phyloP scores from a whole-genome alignment of 2,113 vertebrate species.

The Tapirus terrestris region DNA sequence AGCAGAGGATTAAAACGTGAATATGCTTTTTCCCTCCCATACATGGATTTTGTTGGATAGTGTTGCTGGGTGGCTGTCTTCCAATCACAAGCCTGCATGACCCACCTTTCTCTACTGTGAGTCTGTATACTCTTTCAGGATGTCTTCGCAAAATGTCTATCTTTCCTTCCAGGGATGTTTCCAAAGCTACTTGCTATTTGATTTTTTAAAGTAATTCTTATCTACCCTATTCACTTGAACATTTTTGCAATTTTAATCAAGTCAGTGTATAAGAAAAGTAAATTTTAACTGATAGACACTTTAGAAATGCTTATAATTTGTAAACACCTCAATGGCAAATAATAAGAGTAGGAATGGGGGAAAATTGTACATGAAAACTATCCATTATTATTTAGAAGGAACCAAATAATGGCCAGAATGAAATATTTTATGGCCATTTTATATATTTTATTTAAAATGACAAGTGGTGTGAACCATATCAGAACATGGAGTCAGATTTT shows the following conservation, averaged over 20 bases:
- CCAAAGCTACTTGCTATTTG: background rate
- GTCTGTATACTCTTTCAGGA: background rate
- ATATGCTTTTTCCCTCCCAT: background rate
- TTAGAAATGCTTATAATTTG: background rate
- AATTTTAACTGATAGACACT: background rate
- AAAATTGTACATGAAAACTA: background rate
- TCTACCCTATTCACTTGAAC: background rate
- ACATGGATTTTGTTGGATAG: background rate
- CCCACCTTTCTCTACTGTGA: background rate
- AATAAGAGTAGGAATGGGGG: background rate
- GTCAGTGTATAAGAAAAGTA: background rate
- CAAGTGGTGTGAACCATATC: background rate
- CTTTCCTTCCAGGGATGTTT: background rate
- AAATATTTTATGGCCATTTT: background rate
- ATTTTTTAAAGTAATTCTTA: background rate
- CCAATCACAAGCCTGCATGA: background rate
- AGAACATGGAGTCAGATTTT: background rate
- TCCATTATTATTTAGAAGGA: background rate
- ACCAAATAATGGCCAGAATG: background rate
- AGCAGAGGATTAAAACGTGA: background rate
- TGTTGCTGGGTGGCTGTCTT: background rate
- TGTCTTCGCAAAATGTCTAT: background rate
- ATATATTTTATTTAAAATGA: background rate
- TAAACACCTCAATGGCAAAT: background rate
- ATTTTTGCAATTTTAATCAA: constrained; percentile 22